These are phyloP conservation scores for Eidolon dupreanum DNA, from an alignment of 2,797 vertebrate species.

Conservation along the genomic window DNA sequence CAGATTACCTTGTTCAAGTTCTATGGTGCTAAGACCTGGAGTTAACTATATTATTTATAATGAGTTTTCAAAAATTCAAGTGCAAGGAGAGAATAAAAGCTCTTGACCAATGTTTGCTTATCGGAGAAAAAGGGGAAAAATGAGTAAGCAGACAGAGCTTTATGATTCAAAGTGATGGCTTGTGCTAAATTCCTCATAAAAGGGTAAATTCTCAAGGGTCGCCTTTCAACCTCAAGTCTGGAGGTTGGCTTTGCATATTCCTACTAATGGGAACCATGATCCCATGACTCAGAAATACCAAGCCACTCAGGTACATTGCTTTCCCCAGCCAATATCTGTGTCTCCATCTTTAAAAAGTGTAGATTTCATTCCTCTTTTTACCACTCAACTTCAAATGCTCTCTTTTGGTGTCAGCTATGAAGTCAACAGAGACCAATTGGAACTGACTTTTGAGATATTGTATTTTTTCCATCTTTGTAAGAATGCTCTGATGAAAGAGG, in stretches of 20 bases:
- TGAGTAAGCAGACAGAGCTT: not conserved
- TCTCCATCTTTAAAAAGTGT: conserved; percentile 7
- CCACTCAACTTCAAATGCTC: not conserved
- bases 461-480: not conserved
- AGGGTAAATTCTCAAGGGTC: not conserved
- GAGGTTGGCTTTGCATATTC: not conserved
- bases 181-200: not conserved
- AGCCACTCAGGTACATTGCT: not conserved
- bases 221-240: not conserved
- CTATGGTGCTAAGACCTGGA: not conserved
- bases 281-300: conserved; percentile 7
- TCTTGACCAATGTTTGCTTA: not conserved
- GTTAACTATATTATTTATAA: not conserved
- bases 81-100: not conserved
- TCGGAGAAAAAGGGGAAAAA: not conserved
- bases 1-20: not conserved
- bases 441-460: conserved; percentile 6
- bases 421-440: conserved; percentile 13
- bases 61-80: conserved; percentile 17
- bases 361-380: not conserved
- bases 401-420: not conserved
- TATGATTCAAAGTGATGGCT: not conserved
- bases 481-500: not conserved
- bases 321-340: not conserved
- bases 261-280: not conserved